Evolutionary conservation across 1,140 invertebrate genomes (phyloP), one percentile per base, ranked within the genome.

Genomic region (Pectinophora gossypiella): DNA sequence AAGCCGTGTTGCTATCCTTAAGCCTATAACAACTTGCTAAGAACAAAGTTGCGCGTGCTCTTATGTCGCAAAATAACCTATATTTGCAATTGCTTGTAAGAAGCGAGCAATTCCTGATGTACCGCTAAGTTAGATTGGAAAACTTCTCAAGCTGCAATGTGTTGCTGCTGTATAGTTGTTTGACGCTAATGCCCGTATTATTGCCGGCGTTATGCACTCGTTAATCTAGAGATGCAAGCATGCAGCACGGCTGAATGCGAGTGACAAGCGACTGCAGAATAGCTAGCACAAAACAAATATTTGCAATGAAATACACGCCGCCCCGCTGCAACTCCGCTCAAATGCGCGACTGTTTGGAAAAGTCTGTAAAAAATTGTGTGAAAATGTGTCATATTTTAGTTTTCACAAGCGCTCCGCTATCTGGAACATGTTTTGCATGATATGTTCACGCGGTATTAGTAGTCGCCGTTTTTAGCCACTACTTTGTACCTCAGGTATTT

Each of bases 61-160:
- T 7, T 7, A 40, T 16, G 36, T 5, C 16, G 1, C 36, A 15
- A 6, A 40, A 10, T 15, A 40, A 5, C 36, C 36, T 40, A 40
- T 27, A 27, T 64, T 64, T 57, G 52, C 40, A 64, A 53, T 23
- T 35, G 56, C 53, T 61, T 49, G 49, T 58, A 48, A 62, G 61
- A 61, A 68, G 56, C 63, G 38, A 61, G 70, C 72, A 57, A 72
- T 69, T 72, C 65, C 62, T 73, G 65, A 73, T 73, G 61, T 69
- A 64, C 59, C 19, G 19, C 7, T 59, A 76, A 76, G 73, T 76
- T 76, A 76, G 64, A 76, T 76, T 76, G 73, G 73, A 76, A 73
- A 76, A 76, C 64, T 76, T 75, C 58, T 62, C 55, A 32, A 46
- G 49, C 43, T 70, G 70, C 69, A 69, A 63, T 59, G 58, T 69